Base-by-base conservation (phyloP, 2,113 vertebrate genomes). In the Neodontobutis hainanensis region DNA sequence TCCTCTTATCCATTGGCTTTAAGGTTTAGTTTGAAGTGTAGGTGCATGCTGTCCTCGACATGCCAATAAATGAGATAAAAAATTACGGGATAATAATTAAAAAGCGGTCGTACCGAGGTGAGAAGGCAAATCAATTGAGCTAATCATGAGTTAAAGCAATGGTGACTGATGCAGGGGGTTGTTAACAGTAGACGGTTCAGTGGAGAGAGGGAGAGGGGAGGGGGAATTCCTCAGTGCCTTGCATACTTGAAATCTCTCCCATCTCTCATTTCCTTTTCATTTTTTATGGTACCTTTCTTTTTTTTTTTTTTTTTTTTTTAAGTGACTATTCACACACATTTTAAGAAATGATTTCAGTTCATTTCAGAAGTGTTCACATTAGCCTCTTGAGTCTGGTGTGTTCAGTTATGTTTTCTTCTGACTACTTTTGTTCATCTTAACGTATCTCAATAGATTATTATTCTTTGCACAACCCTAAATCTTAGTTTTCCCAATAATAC, bases 161-260 rank as follows among this genome's bases (percentile, higher is more conserved):
- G 80, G 74, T 85, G 85, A 83, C 52, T 73, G 73, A 58, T 52
- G 53, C 45, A 47, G 62, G 72, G 53, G 79, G 75, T 48, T 61
- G 68, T 68, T 83, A 84, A 82, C 83, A 84, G 61, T 82, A 77
- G 51, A 82, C 59, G 64, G 46, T 80, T 38, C 65, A 72, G 67
- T 69, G 65, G 65, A 67, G 60, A 27, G 15, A 58, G 12, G 56
- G 60, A 56, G 50, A 70, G 80, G 69, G 68, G 77, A 51, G 61
- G 77, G 76, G 76, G 65, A 83, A 89, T 84, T 88, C 87, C 87
- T 77, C 70, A 75, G 80, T 83, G 84, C 61, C 72, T 61, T 79
- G 73, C 87, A 87, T 89, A 82, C 78, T 88, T 85, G 58, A 82
- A 77, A 78, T 65, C 79, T 70, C 75, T 76, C 77, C 84, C 70